Evolutionary conservation across 2,797 vertebrate species (phyloP).

Genomic region (Ispidina picta): DNA sequence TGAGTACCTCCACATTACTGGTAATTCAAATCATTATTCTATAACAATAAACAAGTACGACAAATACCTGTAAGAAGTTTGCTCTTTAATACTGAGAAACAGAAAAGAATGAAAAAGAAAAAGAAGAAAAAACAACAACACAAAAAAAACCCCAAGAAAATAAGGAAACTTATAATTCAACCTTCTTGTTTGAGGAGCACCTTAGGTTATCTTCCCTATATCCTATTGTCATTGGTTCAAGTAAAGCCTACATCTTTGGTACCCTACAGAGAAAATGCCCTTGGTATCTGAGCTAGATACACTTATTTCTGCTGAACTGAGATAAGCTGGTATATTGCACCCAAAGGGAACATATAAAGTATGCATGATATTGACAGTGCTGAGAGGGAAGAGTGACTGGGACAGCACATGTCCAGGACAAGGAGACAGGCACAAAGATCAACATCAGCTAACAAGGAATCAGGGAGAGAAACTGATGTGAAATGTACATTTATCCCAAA

Average conservation of each 20-base stretch:
- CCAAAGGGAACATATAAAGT: neutral
- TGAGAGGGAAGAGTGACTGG: neutral
- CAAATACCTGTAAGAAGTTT: neutral
- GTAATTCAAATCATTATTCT: neutral
- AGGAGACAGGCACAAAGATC: rapidly evolving
- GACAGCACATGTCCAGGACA: rapidly evolving
- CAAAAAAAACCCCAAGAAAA: neutral
- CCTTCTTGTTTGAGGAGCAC: neutral
- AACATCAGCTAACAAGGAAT: neutral
- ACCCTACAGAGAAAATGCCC: neutral
- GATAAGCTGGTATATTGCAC: neutral
- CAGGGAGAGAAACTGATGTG: neutral
- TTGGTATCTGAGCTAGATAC: neutral
- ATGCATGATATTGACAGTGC: neutral
- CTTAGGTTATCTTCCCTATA: neutral
- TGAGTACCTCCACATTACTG: neutral
- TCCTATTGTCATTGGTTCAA: neutral
- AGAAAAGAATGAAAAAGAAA: neutral
- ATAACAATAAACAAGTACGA: neutral
- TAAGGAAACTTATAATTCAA: neutral
- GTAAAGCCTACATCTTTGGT: neutral
- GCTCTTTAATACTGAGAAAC: neutral
- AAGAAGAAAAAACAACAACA: neutral
- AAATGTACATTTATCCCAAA: neutral
- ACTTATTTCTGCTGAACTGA: neutral